phyloP scores from a whole-genome alignment of 2,888 invertebrate species.

The Hoplodrina ambigua region DNA sequence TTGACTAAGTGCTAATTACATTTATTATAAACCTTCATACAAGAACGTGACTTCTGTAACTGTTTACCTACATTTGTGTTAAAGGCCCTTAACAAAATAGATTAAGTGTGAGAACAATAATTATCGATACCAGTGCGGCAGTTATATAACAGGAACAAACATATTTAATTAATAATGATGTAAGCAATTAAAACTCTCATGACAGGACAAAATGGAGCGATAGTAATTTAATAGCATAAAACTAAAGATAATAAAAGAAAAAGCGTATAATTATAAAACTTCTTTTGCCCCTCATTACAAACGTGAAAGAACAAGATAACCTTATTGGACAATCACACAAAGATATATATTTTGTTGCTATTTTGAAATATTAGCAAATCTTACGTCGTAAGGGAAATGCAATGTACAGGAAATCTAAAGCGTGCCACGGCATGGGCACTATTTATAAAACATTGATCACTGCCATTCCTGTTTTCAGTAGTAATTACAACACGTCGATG shows the following conservation, averaged over 20 bases:
- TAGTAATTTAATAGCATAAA: slow-evolving; percentile 41
- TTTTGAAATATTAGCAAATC: neutral
- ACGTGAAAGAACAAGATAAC: slow-evolving; percentile 10
- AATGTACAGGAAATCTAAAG: slow-evolving; percentile 15
- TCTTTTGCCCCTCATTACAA: neutral
- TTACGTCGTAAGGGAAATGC: slow-evolving; percentile 15
- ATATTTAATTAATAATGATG: slow-evolving; percentile 11
- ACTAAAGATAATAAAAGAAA: slow-evolving; percentile 35
- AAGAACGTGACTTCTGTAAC: neutral
- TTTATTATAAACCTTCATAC: neutral
- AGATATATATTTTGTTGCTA: no score
- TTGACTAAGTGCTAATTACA: slow-evolving; percentile 31
- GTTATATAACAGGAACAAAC: slow-evolving; percentile 9
- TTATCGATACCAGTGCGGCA: neutral
- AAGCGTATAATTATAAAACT: neutral
- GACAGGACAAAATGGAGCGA: slow-evolving; percentile 23
- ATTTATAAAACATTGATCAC: slow-evolving; percentile 55
- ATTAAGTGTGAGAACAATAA: neutral
- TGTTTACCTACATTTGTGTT: neutral
- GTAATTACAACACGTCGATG: slow-evolving; percentile 43
- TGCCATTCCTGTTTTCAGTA: slow-evolving; percentile 37
- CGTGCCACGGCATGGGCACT: slow-evolving; percentile 14
- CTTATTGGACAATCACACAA: no score
- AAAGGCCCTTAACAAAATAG: neutral
- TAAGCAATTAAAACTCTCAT: slow-evolving; percentile 15